phyloP scores from a whole-genome alignment of 2,797 vertebrate species.

The Todus mexicanus region DNA sequence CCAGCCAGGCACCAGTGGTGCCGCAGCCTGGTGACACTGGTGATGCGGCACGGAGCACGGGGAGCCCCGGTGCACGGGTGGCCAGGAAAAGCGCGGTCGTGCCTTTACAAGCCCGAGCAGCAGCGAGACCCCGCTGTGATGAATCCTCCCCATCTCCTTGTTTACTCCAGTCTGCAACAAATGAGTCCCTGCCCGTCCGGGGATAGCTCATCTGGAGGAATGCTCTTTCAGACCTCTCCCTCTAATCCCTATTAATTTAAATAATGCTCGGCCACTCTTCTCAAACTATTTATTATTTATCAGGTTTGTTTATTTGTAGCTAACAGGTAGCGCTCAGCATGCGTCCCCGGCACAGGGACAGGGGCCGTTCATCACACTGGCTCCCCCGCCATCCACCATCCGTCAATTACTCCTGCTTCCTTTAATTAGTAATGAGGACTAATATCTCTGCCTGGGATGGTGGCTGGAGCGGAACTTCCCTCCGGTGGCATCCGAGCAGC shows the following conservation, averaged over 20 bases:
- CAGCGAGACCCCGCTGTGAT: background rate
- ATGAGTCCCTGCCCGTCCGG: constrained; percentile 45
- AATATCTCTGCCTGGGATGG: constrained; percentile 87
- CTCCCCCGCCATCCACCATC: constrained; percentile 69
- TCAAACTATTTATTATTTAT: constrained; percentile 95
- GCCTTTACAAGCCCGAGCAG: background rate
- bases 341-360: constrained; percentile 76
- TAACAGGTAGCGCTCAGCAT: constrained; percentile 91
- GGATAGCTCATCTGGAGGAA: constrained; percentile 75
- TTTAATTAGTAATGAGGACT: constrained; percentile 98
- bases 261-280: constrained; percentile 81
- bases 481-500: constrained; percentile 49
- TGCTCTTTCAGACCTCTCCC: constrained; percentile 75
- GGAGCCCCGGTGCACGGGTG: background rate
- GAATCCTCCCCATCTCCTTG: constrained; percentile 57
- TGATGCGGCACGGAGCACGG: background rate
- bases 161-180: constrained; percentile 59
- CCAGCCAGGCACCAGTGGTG: background rate
- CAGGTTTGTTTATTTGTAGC: constrained; percentile 97
- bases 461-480: constrained; percentile 68
- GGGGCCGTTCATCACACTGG: constrained; percentile 87
- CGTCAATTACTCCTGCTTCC: constrained; percentile 81
- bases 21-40: accelerated
- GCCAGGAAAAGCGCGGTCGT: background rate
- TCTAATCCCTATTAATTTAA: constrained; percentile 98